A percentile compares a stretch with the other conserved stretches of the same genome.
Evolutionary conservation across 2,113 vertebrate species (phyloP).

Genomic region (Tautogolabrus adspersus): DNA sequence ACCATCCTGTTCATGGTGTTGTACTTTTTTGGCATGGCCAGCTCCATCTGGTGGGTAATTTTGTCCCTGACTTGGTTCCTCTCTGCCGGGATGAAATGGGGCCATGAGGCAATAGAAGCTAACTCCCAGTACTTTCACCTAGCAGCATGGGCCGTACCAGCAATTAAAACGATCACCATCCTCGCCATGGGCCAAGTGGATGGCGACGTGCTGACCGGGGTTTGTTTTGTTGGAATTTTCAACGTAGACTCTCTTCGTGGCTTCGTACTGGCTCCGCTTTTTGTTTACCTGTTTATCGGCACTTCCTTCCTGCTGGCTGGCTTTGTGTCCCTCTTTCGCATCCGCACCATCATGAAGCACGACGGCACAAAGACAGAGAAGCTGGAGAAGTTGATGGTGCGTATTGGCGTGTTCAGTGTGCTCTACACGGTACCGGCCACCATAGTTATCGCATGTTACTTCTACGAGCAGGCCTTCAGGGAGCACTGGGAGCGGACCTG

Average conservation of each 20-base stretch:
- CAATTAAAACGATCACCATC: constrained; percentile 97
- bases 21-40: constrained; percentile 99
- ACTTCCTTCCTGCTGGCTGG: constrained; percentile 97
- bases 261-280: constrained; percentile 94
- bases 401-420: constrained; percentile 96
- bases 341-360: constrained; percentile 99
- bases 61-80: constrained; percentile 98
- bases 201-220: constrained; percentile 94
- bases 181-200: constrained; percentile 98
- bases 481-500: constrained; percentile 97
- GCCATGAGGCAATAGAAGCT: constrained; percentile 97
- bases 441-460: constrained; percentile 96
- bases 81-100: constrained; percentile 98
- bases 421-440: constrained; percentile 98
- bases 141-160: constrained; percentile 96
- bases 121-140: constrained; percentile 98
- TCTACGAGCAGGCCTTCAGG: constrained; percentile 98
- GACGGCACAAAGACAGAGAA: constrained; percentile 98
- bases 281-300: constrained; percentile 97
- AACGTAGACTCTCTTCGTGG: constrained; percentile 93
- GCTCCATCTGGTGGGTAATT: constrained; percentile 99
- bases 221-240: constrained; percentile 96
- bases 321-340: constrained; percentile 97
- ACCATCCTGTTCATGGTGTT: constrained; percentile 99
- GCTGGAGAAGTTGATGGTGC: constrained; percentile 97